Evolutionary conservation across 2,888 invertebrate species (phyloP).

Genomic region (Spicauda simplicius): DNA sequence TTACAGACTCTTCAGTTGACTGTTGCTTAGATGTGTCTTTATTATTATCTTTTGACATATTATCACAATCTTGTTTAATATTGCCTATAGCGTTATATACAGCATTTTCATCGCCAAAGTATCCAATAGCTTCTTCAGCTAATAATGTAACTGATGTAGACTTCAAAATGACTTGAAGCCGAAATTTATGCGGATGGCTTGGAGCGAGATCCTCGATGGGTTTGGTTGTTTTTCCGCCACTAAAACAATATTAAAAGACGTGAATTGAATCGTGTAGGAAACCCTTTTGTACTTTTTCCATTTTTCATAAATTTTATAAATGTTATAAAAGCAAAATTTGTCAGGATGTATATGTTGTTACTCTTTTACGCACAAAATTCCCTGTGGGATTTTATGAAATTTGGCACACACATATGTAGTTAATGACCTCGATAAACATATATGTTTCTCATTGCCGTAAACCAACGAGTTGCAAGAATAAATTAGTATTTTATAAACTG

Average conservation of each 20-base stretch:
- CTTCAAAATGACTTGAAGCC: constrained; percentile 66
- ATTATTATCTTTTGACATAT: not conserved
- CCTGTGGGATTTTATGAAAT: too few species aligned
- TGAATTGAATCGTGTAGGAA: too few species aligned
- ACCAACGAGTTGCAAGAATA: too few species aligned
- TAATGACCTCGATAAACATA: too few species aligned
- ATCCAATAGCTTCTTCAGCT: constrained; percentile 52
- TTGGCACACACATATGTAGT: too few species aligned
- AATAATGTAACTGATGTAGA: constrained; percentile 53
- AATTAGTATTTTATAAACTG: too few species aligned
- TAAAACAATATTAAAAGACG: constrained; percentile 43
- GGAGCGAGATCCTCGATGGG: constrained; percentile 75
- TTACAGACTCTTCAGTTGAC: not conserved
- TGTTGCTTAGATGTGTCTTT: not conserved
- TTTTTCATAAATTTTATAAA: too few species aligned
- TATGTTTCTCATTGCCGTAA: too few species aligned
- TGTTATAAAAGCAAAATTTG: too few species aligned
- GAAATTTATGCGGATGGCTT: constrained; percentile 77
- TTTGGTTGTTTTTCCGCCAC: constrained; percentile 73
- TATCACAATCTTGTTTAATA: constrained; percentile 22
- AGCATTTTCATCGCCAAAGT: constrained; percentile 53
- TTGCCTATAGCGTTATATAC: constrained; percentile 49
- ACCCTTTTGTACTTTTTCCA: too few species aligned
- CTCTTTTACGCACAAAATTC: too few species aligned
- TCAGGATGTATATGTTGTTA: too few species aligned